These are phyloP conservation scores for Drosophila austrosaltans DNA, from an alignment of 2,888 invertebrate genomes.

Conservation along the genomic window DNA sequence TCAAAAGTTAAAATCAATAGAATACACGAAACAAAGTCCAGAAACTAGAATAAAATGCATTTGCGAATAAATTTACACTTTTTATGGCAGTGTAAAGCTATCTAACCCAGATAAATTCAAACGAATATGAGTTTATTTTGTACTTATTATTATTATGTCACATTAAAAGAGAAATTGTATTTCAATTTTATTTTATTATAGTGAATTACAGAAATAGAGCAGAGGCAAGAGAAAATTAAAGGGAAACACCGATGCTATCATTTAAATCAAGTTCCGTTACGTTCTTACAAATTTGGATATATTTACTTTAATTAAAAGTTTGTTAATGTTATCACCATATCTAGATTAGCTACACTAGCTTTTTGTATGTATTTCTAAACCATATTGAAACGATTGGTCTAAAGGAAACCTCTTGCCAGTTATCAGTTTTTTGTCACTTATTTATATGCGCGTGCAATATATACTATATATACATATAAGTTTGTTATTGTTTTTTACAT, in stretches of 20 bases:
- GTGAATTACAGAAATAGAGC: not conserved
- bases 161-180: not conserved
- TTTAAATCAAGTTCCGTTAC: too few relatives aligned
- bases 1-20: not conserved
- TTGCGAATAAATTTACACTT: not conserved
- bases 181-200: not conserved
- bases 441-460: conserved; percentile 14
- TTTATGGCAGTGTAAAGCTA: not conserved
- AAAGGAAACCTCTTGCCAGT: not conserved
- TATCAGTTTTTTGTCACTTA: not conserved
- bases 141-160: conserved; percentile 3
- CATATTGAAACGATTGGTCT: not conserved
- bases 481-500: conserved; percentile 35
- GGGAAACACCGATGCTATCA: too few relatives aligned
- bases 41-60: too few relatives aligned
- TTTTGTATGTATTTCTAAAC: too few relatives aligned
- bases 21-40: too few relatives aligned
- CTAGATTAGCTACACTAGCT: too few relatives aligned
- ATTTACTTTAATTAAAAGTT: too few relatives aligned
- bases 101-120: not conserved
- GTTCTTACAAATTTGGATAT: too few relatives aligned
- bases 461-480: conserved; percentile 2
- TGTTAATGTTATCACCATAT: too few relatives aligned
- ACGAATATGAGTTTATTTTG: not conserved
- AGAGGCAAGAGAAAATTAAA: not conserved